Evolutionary conservation across 2,797 vertebrate genomes (phyloP), one percentile per base, ranked within the genome.

Genomic region (Premnoplex brunnescens): DNA sequence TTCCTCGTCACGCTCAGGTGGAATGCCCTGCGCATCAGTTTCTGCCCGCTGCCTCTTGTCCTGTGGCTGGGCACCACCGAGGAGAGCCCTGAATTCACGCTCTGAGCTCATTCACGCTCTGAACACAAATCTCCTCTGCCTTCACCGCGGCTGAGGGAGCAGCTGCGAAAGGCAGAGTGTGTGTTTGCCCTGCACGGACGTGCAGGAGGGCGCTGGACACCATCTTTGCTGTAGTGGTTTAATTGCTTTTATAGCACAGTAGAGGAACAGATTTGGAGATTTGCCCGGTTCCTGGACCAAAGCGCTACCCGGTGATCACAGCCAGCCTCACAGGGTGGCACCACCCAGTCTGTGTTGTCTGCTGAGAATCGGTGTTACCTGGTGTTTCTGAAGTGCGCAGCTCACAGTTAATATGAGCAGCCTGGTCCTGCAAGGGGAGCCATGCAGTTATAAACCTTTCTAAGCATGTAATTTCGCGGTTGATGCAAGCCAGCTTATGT

Each of bases 331-430:
- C 14, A 8, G 62, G 30, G 16, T 2, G 5, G 55, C 51, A 52
- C n/a, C n/a, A 19, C 48, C 51, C 72, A 2, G 55, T 22, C 32
- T 9, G 26, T 59, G 2, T 36, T 10, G 0, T 24, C 18, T 37
- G 48, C 56, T 10, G 56, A 26, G 49, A 23, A 23, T 30, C 44
- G 22, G 37, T 7, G 44, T 26, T 46, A 4, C 54, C n/a, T 15
- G 5, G 58, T 9, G 0, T 37, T 67, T 63, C 68, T 15, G 28
- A 76, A 64, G 12, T 4, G 0, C 8, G 37, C 22, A 1, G 28
- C 60, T 63, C 69, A 0, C 6, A 1, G 20, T 48, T 73, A 12
- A 12, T 14, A 10, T 0, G 5, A 59, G 19, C 75, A 71, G 34
- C 9, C n/a, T 63, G 49, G 24, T 66, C 49, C 58, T 54, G 63